These are phyloP conservation scores for Otolemur garnettii DNA, from an alignment of 2,113 vertebrate genomes.

Conservation along the genomic window DNA sequence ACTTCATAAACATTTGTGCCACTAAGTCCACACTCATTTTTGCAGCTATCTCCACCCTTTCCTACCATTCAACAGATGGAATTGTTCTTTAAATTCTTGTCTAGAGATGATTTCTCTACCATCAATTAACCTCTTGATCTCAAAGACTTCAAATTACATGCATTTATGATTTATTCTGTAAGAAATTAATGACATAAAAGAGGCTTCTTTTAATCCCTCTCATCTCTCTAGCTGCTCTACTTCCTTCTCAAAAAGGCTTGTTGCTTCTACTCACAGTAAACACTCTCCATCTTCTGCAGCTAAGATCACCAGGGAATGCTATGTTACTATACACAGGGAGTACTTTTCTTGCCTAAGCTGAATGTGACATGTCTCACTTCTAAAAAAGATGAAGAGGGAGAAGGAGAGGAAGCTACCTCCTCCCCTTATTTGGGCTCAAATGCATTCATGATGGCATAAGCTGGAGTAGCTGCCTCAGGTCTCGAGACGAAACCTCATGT, in stretches of 20 bases:
- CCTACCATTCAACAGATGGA: background rate
- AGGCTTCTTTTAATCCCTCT: background rate
- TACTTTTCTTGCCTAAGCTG: background rate
- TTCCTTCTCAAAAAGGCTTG: slow-evolving; percentile 11
- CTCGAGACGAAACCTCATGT: background rate
- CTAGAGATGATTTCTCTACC: background rate
- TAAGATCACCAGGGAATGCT: background rate
- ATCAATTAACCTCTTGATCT: background rate
- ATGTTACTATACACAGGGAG: background rate
- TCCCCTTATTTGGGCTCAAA: background rate
- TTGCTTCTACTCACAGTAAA: background rate
- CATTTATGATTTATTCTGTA: background rate
- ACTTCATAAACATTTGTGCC: background rate
- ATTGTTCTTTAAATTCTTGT: background rate
- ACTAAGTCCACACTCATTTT: background rate
- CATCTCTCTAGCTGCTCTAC: background rate
- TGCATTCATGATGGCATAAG: background rate
- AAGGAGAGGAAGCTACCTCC: background rate
- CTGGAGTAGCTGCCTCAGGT: background rate
- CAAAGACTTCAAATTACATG: background rate
- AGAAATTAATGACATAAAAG: background rate
- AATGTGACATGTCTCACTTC: background rate
- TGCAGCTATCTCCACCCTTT: background rate
- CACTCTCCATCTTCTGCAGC: background rate
- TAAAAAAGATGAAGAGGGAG: background rate